Percentiles rank a stretch among this genome's conserved stretches.
phyloP scores from a whole-genome alignment of 1,140 invertebrate genomes.

The Drosophila paulistorum region DNA sequence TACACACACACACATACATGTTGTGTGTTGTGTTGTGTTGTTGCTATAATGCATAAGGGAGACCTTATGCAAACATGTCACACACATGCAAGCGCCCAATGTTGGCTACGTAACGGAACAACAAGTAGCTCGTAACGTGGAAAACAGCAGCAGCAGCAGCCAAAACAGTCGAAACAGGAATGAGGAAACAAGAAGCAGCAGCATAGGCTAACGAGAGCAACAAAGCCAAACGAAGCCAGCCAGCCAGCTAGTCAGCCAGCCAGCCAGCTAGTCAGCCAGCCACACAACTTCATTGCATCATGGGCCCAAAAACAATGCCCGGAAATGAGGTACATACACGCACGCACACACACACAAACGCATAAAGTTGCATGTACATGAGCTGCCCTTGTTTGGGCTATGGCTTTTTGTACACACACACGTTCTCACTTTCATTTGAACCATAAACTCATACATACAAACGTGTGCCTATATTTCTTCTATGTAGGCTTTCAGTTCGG shows the following conservation, averaged over 20 bases:
- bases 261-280: too few species aligned
- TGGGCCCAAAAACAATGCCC: slow-evolving; percentile 67
- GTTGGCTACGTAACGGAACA: slow-evolving; percentile 53
- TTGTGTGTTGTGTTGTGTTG: slow-evolving; percentile 46
- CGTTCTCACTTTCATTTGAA: slow-evolving; percentile 37
- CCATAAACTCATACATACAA: slow-evolving; percentile 14
- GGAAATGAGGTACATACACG: slow-evolving; percentile 75
- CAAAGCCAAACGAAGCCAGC: slow-evolving; percentile 39
- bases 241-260: too few species aligned
- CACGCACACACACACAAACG: slow-evolving; percentile 35
- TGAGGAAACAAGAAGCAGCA: slow-evolving; percentile 7
- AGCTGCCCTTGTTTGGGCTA: slow-evolving; percentile 37
- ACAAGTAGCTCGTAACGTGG: slow-evolving; percentile 76
- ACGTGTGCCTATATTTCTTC: slow-evolving; percentile 2
- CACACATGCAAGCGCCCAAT: slow-evolving; percentile 47
- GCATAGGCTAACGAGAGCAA: slow-evolving; percentile 45
- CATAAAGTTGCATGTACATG: slow-evolving; percentile 22
- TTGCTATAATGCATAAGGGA: slow-evolving; percentile 67
- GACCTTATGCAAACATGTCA: slow-evolving; percentile 65
- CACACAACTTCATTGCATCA: slow-evolving; percentile 15
- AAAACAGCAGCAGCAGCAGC: slow-evolving; percentile 42
- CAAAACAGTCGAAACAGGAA: slow-evolving; percentile 12
- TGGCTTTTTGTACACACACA: slow-evolving; percentile 27
- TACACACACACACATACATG: slow-evolving; percentile 4
- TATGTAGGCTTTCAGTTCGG: slow-evolving; percentile 51